A percentile compares a stretch with the other conserved stretches of the same genome.
These are phyloP conservation scores for Oncorhynchus gorbuscha DNA, from an alignment of 2,113 vertebrate genomes.

Conservation along the genomic window DNA sequence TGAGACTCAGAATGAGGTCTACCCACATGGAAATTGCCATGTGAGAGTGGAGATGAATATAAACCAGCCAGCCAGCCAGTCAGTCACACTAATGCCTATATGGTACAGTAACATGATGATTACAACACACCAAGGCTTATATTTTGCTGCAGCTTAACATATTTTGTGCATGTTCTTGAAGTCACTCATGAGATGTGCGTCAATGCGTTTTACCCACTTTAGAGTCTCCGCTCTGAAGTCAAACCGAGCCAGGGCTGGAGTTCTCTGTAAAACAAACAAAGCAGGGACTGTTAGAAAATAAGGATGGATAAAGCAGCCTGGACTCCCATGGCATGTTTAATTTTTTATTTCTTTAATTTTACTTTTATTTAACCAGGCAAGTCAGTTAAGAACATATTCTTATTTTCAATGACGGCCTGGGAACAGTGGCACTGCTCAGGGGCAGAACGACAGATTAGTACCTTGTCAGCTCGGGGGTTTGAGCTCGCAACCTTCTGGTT, in stretches of 20 bases:
- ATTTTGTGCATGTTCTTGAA: constrained; percentile 12
- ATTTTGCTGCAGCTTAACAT: neutral
- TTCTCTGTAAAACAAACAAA: constrained; percentile 80
- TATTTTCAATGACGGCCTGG: too few relatives aligned
- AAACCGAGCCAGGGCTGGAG: constrained; percentile 93
- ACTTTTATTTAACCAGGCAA: too few relatives aligned
- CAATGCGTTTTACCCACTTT: constrained; percentile 82
- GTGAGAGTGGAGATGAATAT: neutral
- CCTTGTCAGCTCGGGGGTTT: too few relatives aligned
- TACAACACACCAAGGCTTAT: neutral
- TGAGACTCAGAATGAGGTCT: neutral
- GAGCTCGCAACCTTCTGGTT: too few relatives aligned
- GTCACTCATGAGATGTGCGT: neutral
- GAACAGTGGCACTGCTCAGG: too few relatives aligned
- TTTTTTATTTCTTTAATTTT: too few relatives aligned
- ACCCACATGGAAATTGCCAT: neutral
- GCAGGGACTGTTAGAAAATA: constrained; percentile 5
- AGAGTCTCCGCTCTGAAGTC: constrained; percentile 96
- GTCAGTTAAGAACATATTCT: too few relatives aligned
- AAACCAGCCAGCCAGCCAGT: too few relatives aligned
- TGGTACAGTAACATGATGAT: neutral
- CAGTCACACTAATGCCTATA: neutral
- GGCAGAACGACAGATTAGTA: too few relatives aligned
- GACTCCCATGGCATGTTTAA: too few relatives aligned
- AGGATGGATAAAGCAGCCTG: neutral